phyloP scores from a whole-genome alignment of 2,797 vertebrate species.

The Gadopsis bispinosus region DNA sequence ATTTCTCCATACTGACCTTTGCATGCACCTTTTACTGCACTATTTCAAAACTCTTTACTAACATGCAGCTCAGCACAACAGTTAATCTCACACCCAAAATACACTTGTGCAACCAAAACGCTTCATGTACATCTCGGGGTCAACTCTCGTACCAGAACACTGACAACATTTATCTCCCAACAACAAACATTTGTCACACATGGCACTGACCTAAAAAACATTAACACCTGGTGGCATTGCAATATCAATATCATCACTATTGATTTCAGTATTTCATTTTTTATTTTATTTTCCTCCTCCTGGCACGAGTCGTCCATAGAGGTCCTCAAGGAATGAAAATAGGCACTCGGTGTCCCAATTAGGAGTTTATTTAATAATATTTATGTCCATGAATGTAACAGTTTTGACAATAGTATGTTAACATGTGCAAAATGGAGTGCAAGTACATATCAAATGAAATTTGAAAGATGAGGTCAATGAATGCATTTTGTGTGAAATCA shows the following conservation, averaged over 20 bases:
- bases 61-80: neutral
- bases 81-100: neutral
- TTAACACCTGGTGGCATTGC: neutral
- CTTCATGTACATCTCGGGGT: conserved; percentile 1
- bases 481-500: too few species aligned
- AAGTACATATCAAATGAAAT: too few species aligned
- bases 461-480: too few species aligned
- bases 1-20: neutral
- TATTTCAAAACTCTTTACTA: neutral
- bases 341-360: too few species aligned
- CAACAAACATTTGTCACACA: neutral
- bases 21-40: neutral
- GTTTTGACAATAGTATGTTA: too few species aligned
- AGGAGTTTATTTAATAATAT: too few species aligned
- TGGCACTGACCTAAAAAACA: neutral
- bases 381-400: too few species aligned
- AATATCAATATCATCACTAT: too few species aligned
- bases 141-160: neutral
- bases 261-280: neutral
- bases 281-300: too few species aligned
- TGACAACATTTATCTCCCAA: neutral
- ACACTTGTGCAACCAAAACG: neutral
- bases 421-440: too few species aligned
- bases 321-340: too few species aligned
- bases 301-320: too few species aligned